Conservation (phyloP, 35 echinoderm and acorn worm genomes). For the Chiridota heheva region DNA sequence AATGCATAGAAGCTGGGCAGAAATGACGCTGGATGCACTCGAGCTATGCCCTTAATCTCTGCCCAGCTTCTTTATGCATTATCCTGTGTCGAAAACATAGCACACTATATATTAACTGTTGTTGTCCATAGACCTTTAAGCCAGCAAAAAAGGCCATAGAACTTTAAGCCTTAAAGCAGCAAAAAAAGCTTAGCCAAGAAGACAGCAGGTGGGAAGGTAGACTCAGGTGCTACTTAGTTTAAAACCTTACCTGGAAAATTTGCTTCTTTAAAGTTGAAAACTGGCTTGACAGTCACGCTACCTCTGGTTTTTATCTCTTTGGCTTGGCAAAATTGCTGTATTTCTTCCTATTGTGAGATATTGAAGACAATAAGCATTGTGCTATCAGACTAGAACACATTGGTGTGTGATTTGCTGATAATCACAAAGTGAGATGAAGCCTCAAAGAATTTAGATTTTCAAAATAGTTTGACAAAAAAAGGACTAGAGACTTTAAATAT, state of each 20-base stretch:
- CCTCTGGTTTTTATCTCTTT: constrained; percentile 74
- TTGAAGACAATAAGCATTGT: background rate
- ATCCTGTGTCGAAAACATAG: too few relatives aligned
- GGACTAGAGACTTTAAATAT: too few relatives aligned
- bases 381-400: background rate
- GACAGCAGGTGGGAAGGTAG: background rate
- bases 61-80: too few relatives aligned
- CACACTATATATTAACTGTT: too few relatives aligned
- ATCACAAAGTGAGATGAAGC: background rate
- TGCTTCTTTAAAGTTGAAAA: constrained; percentile 79
- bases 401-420: background rate
- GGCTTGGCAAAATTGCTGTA: constrained; percentile 46
- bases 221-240: background rate
- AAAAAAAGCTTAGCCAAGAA: background rate
- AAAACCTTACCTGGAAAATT: constrained; percentile 81
- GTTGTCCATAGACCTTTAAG: too few relatives aligned
- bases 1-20: too few relatives aligned
- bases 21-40: too few relatives aligned
- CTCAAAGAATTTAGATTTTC: too few relatives aligned
- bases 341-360: constrained; percentile 54
- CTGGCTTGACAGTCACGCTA: constrained; percentile 49
- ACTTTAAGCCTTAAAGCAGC: background rate
- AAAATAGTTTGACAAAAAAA: too few relatives aligned
- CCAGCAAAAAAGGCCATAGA: too few relatives aligned
- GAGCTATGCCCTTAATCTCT: too few relatives aligned